Base-by-base conservation (phyloP, 2,113 vertebrate genomes). In the Propithecus coquereli region DNA sequence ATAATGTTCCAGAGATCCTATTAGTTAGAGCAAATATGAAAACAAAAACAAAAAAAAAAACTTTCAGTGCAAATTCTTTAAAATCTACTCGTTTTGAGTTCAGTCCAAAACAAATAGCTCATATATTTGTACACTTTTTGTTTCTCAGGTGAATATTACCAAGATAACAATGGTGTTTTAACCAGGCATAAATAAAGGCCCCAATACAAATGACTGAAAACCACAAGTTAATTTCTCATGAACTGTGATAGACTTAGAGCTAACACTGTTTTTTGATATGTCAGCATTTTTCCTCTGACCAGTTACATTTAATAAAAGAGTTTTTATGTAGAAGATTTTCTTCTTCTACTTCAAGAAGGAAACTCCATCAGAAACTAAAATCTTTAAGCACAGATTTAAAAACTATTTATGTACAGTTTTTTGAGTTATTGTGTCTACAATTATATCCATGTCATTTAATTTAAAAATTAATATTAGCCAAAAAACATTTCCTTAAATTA, bases 11-110 rank as follows among this genome's bases (percentile, higher is more conserved):
- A 65, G 30, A 87, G 34, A 71, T 65, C 25, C 30, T 80, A 32
- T 37, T 45, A 87, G 34, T 32, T 66, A 77, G 37, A 32, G 8
- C 61, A 66, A 88, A 96, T 87, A 88, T 79, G 73, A 91, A 91
- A 97, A 65, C 52, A 91, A 91, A 96, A 87, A 45, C n/a, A 95
- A 80, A 65, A n/a, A 79, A 50, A 59, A 94, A 80, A 71, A n/a
- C n/a, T 20, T 20, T 83, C 52, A 65, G 88, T 9, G 87, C 76
- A 91, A 79, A 30, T 85, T 70, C 25, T 84, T 66, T 86, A n/a
- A 85, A 90, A 91, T 93, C 22, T 6, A 43, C 32, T 89, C 76
- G 23, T 50, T 95, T 71, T 87, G 40, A 93, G 57, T 8, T 79
- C 8, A 90, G 11, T 82, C 22, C 37, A 87, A 87, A 87, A 63